These are phyloP conservation scores for Brachystomella parvula DNA, from an alignment of 1,140 invertebrate genomes.

Conservation along the genomic window DNA sequence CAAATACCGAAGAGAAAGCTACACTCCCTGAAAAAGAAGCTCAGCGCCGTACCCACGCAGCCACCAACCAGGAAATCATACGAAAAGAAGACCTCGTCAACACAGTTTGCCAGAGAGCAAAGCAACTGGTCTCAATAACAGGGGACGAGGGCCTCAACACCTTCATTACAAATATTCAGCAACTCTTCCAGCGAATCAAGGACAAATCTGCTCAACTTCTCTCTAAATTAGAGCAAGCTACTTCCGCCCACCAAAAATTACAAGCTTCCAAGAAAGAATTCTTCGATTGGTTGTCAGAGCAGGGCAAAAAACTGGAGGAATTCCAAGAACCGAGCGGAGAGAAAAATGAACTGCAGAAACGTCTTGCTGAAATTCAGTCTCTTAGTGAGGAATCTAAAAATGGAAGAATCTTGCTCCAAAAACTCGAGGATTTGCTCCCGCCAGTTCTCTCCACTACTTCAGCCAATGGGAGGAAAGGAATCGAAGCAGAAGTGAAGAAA, in stretches of 20 bases:
- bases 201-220: slow-evolving; percentile 54
- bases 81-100: slow-evolving; percentile 82
- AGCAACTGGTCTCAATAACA: slow-evolving; percentile 78
- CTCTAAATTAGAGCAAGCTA: slow-evolving; percentile 73
- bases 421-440: slow-evolving; percentile 58
- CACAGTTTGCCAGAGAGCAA: slow-evolving; percentile 83
- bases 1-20: slow-evolving; percentile 80
- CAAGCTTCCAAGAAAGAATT: slow-evolving; percentile 62
- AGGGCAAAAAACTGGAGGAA: slow-evolving; percentile 64
- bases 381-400: slow-evolving; percentile 61
- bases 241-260: slow-evolving; percentile 73
- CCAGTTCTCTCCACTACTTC: slow-evolving; percentile 74
- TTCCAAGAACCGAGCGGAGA: slow-evolving; percentile 72
- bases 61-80: slow-evolving; percentile 91
- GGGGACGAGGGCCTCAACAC: slow-evolving; percentile 75
- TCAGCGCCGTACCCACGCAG: slow-evolving; percentile 58
- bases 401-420: slow-evolving; percentile 61
- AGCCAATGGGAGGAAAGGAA: slow-evolving; percentile 40
- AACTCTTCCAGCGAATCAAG: slow-evolving; percentile 60
- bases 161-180: slow-evolving; percentile 79
- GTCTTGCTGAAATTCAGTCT: slow-evolving; percentile 48
- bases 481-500: slow-evolving; percentile 20
- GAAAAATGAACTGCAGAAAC: slow-evolving; percentile 46
- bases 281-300: slow-evolving; percentile 67
- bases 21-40: slow-evolving; percentile 89